Percentiles rank a stretch among this genome's conserved stretches.
phyloP scores from a whole-genome alignment of 1,140 invertebrate genomes.

The Popillia japonica region DNA sequence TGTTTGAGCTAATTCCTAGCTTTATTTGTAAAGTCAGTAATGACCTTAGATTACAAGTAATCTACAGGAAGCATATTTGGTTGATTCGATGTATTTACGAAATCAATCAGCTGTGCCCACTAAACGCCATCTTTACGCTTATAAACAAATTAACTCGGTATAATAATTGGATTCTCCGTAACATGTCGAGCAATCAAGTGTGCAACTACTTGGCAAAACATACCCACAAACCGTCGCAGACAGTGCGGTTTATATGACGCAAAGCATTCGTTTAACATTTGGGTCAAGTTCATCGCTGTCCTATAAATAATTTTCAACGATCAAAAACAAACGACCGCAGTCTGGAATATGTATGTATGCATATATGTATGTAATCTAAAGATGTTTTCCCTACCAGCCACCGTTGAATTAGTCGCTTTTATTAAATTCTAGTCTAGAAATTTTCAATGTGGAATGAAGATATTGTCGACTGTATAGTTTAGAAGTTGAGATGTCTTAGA shows the following conservation, averaged over 20 bases:
- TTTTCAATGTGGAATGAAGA: background rate
- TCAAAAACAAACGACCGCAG: conserved; percentile 13
- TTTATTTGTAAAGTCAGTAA: too few relatives aligned
- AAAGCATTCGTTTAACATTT: background rate
- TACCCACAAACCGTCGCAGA: background rate
- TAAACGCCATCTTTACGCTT: too few relatives aligned
- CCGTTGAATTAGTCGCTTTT: conserved; percentile 1
- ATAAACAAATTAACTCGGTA: too few relatives aligned
- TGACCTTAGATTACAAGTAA: too few relatives aligned
- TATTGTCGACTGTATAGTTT: background rate
- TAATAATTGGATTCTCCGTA: conserved; percentile 3
- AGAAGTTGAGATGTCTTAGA: background rate
- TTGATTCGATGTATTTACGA: too few relatives aligned
- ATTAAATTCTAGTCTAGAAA: conserved; percentile 17
- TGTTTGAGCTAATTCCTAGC: too few relatives aligned
- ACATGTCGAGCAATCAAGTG: background rate
- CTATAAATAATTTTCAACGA: conserved; percentile 29
- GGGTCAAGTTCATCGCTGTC: conserved; percentile 27
- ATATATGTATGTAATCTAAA: background rate
- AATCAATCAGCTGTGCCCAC: too few relatives aligned
- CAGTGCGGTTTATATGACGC: background rate
- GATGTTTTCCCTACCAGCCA: background rate
- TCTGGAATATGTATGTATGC: background rate
- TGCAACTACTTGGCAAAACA: background rate
- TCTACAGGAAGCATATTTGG: too few relatives aligned